A percentile compares a stretch with the other conserved stretches of the same genome.
Conservation (phyloP, 1,140 invertebrate species). For the Orchestia grillus region DNA sequence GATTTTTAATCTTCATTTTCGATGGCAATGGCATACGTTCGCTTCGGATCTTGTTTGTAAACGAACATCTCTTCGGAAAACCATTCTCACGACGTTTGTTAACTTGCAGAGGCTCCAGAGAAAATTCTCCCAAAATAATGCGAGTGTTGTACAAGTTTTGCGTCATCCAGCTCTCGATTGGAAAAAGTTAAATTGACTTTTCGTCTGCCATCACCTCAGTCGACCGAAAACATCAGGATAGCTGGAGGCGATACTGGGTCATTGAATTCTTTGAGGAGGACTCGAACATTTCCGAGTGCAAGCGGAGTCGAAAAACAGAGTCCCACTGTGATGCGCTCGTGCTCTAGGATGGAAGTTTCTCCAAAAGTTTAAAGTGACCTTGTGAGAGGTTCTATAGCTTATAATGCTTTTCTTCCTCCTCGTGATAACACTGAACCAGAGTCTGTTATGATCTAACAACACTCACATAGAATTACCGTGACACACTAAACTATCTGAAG, state of each 20-base stretch:
- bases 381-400: background rate
- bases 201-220: constrained; percentile 38
- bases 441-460: background rate
- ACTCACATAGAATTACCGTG: background rate
- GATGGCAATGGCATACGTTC: background rate
- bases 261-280: constrained; percentile 35
- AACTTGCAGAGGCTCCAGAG: constrained; percentile 10
- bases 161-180: constrained; percentile 47
- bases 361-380: background rate
- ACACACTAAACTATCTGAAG: background rate
- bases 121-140: constrained; percentile 48
- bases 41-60: background rate
- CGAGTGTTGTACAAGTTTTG: constrained; percentile 52
- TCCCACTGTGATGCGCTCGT: background rate
- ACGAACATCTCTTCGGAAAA: background rate
- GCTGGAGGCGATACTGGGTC: constrained; percentile 17
- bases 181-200: constrained; percentile 55
- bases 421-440: background rate
- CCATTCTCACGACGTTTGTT: background rate
- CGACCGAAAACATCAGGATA: constrained; percentile 24
- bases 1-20: background rate
- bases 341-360: background rate
- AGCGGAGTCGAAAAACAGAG: background rate
- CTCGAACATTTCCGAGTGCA: background rate
- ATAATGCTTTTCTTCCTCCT: background rate